Conservation (phyloP, 2,113 vertebrate species). For the Columbina picui region DNA sequence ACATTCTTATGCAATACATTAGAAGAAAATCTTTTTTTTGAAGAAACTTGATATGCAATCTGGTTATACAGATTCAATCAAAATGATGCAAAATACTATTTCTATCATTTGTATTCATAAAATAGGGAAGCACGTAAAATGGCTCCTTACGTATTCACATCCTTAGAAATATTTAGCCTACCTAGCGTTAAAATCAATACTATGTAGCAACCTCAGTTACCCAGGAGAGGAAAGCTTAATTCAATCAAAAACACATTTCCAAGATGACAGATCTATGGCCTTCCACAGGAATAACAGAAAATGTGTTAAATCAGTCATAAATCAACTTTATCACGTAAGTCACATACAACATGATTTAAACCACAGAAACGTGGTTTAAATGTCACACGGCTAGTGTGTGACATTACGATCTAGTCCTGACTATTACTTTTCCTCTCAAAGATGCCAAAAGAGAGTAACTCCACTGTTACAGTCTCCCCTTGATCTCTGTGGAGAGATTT, state of each 20-base stretch:
- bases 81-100: neutral
- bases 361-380: neutral
- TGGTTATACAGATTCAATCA: neutral
- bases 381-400: neutral
- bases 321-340: neutral
- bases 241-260: constrained; percentile 10
- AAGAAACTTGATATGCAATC: neutral
- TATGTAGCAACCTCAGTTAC: neutral
- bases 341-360: neutral
- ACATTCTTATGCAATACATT: neutral
- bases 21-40: neutral
- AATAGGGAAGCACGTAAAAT: neutral
- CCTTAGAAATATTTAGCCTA: neutral
- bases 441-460: neutral
- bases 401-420: neutral
- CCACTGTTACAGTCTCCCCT: neutral
- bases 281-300: neutral
- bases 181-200: neutral
- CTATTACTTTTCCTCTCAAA: neutral
- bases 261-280: neutral
- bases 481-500: neutral
- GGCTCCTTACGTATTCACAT: neutral
- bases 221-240: neutral
- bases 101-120: neutral
- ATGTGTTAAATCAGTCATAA: constrained; percentile 24